A percentile compares a stretch with the other conserved stretches of the same genome.
These are phyloP conservation scores for Diorhabda carinulata DNA, from an alignment of 1,140 invertebrate genomes.

Conservation along the genomic window DNA sequence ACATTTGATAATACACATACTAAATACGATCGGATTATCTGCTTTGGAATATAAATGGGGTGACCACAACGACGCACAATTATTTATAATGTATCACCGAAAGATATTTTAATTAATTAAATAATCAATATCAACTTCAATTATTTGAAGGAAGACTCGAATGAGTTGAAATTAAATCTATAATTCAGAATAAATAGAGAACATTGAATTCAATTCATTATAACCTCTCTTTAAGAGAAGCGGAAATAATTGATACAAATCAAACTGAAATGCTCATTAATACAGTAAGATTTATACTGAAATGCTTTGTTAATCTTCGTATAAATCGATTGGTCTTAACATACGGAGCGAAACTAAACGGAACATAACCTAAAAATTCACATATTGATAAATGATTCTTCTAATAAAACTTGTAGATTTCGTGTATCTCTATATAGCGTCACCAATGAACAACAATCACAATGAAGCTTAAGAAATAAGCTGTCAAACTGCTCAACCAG, in stretches of 20 bases:
- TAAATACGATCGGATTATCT: background rate
- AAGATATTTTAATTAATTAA: slow-evolving; percentile 17
- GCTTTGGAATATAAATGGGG: background rate
- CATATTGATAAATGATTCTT: no score
- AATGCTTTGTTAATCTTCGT: background rate
- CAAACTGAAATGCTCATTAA: slow-evolving; percentile 3
- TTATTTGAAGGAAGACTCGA: slow-evolving; percentile 13
- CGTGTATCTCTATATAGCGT: no score
- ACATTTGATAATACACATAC: background rate
- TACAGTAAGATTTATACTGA: background rate
- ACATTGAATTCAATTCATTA: slow-evolving; percentile 3
- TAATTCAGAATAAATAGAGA: background rate
- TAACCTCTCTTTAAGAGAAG: background rate
- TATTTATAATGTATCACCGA: slow-evolving; percentile 8
- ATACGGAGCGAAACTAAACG: no score
- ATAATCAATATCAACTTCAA: slow-evolving; percentile 15
- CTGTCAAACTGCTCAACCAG: no score
- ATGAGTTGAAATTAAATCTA: slow-evolving; percentile 12
- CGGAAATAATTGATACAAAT: background rate
- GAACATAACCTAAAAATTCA: no score
- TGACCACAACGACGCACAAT: slow-evolving; percentile 3
- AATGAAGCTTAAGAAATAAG: no score
- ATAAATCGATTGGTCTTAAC: no score
- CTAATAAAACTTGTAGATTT: no score
- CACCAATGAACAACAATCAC: no score